Percentiles rank a stretch among this genome's conserved stretches.
phyloP scores from a whole-genome alignment of 2,888 invertebrate species.

The Lochmaea crataegi region DNA sequence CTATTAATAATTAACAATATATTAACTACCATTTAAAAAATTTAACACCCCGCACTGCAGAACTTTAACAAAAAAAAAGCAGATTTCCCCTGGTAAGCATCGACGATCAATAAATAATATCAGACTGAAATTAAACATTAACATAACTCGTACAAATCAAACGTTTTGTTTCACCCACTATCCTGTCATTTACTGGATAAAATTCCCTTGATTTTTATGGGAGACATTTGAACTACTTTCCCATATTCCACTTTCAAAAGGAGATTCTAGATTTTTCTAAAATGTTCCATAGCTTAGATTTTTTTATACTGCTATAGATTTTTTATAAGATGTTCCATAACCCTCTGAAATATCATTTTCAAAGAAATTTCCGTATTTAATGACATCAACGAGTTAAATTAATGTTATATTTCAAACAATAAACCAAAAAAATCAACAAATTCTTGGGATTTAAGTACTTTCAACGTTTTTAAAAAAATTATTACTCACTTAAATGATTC shows the following conservation, averaged over 20 bases:
- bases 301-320: not conserved
- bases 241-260: too few relatives aligned
- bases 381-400: not conserved
- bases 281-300: too few relatives aligned
- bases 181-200: too few relatives aligned
- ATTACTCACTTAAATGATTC: slow-evolving; percentile 31
- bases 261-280: too few relatives aligned
- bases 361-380: not conserved
- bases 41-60: slow-evolving; percentile 20
- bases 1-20: slow-evolving; percentile 2
- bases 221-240: too few relatives aligned
- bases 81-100: slow-evolving; percentile 35
- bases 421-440: not conserved
- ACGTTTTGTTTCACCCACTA: not conserved
- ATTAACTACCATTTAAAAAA: slow-evolving; percentile 9
- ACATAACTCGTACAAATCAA: not conserved
- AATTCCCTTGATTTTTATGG: too few relatives aligned
- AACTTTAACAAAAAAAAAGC: not conserved
- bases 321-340: not conserved
- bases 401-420: not conserved
- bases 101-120: not conserved
- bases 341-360: too few relatives aligned
- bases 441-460: slow-evolving; percentile 1
- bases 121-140: not conserved
- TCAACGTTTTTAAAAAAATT: slow-evolving; percentile 12